Evolutionary conservation across 2,888 invertebrate genomes (phyloP).

Genomic region (Phragmatobia fuliginosa): DNA sequence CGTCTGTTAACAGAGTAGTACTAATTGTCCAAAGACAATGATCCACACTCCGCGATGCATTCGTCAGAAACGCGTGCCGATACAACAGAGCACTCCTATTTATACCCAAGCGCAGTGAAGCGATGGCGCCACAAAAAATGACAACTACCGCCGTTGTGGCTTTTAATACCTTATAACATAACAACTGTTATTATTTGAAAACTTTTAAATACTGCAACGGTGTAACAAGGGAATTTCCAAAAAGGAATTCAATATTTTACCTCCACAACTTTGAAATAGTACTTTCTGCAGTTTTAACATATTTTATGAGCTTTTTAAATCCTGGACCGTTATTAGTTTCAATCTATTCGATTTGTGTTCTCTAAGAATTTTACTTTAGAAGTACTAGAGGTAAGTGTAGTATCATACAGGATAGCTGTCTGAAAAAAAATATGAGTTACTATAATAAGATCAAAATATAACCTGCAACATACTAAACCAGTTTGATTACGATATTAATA

Average conservation of each 20-base stretch:
- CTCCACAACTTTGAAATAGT: conserved; percentile 56
- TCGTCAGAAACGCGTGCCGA: too few species aligned
- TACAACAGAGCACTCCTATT: too few species aligned
- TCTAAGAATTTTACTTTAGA: conserved; percentile 24
- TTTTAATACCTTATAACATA: neutral
- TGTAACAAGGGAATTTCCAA: conserved; percentile 45
- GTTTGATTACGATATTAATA: too few species aligned
- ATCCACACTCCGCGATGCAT: too few species aligned
- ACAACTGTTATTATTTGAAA: neutral
- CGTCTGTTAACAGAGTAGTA: too few species aligned
- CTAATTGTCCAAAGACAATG: too few species aligned
- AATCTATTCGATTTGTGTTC: conserved; percentile 20
- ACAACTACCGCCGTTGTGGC: too few species aligned
- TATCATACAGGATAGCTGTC: neutral
- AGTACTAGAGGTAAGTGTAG: neutral
- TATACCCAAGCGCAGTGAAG: too few species aligned
- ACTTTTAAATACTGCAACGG: conserved; percentile 23
- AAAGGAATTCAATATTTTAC: conserved; percentile 60
- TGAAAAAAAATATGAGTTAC: too few species aligned
- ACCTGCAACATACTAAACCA: too few species aligned
- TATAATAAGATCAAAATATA: too few species aligned
- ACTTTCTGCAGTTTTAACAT: conserved; percentile 50
- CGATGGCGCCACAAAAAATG: too few species aligned
- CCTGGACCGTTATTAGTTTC: conserved; percentile 28
- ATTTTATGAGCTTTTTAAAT: conserved; percentile 44